Base-by-base conservation (phyloP, 1,140 invertebrate species). In the Caenorhabditis remanei region DNA sequence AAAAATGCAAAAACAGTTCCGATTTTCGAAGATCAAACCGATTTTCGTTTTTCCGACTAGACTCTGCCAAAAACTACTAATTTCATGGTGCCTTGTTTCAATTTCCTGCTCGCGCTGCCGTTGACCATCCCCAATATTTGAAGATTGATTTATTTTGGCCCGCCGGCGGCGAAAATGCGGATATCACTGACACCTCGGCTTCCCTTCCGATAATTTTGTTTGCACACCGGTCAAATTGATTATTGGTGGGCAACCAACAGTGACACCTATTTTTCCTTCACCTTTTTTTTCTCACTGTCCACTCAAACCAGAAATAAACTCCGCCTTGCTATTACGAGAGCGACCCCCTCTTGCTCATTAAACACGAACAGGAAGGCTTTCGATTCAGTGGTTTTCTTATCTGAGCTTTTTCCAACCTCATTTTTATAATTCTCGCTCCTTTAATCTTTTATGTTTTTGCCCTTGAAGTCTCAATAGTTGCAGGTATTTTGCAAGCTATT, bases 151-250 rank as follows among this genome's bases (percentile, higher is more conserved):
- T 79, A 79, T 79, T 79, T 79, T 50, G 46, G 71, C 71, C 46
- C 71, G 71, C 71, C 46, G n/a, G 71, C 71, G 71, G 71, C 21
- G 71, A 79, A 79, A 50, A 79, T 79, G 71, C 71, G 71, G 71
- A 79, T 79, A 79, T 79, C 71, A 50, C 46, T 79, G 71, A 79
- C 71, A 79, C 71, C 43, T 50, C 41, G 46, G 71, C 46, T 32
- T 32, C 32, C 32, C 50, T 79, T 79, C 71, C 71, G 46, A 79
- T 79, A 50, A 53, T 50, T 79, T 50, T 79, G n/a, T 79, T 79
- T 79, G 21, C 71, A 21, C 71, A 53, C 71, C 71, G 71, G 46
- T 79, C 71, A 79, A 14, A 63, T 67, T 67, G 65, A 79, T 50
- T 79, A 50, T 50, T 50, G 71, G 71, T 79, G 71, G 71, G 65